Percentiles rank a stretch among this genome's conserved stretches.
Conservation (phyloP, 2,888 invertebrate species). For the Oeneis ivallda region DNA sequence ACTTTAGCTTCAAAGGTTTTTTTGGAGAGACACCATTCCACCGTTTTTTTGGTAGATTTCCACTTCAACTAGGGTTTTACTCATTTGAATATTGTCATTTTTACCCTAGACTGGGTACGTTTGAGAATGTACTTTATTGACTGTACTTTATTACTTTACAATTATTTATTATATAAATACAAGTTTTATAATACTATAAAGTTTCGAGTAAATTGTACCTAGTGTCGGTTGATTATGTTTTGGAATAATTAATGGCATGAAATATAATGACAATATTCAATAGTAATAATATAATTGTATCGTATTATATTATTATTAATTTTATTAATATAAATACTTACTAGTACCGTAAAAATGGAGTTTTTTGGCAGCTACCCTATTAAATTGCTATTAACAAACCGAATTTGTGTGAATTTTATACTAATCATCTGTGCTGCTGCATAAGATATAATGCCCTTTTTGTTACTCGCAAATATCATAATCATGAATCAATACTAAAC, state of each 20-base stretch:
- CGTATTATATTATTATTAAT: slow-evolving; percentile 12
- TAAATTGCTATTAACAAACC: slow-evolving; percentile 37
- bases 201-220: slow-evolving; percentile 23
- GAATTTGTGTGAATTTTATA: slow-evolving; percentile 34
- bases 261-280: slow-evolving; percentile 35
- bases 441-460: slow-evolving; percentile 30
- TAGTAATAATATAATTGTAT: slow-evolving; percentile 23
- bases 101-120: slow-evolving; percentile 37
- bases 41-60: slow-evolving; percentile 91
- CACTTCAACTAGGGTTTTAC: slow-evolving; percentile 62
- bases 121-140: slow-evolving; percentile 6
- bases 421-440: slow-evolving; percentile 34
- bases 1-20: slow-evolving; percentile 90
- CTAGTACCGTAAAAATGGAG: slow-evolving; percentile 34
- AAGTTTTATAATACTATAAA: neutral
- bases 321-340: slow-evolving; percentile 25
- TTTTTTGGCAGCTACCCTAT: slow-evolving; percentile 36
- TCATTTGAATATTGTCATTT: slow-evolving; percentile 67
- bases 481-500: slow-evolving; percentile 28
- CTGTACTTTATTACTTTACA: neutral
- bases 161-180: neutral
- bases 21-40: slow-evolving; percentile 93
- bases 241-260: slow-evolving; percentile 36
- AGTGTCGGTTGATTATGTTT: slow-evolving; percentile 34
- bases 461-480: slow-evolving; percentile 31